These are phyloP conservation scores for Linurgus olivaceus DNA, from an alignment of 2,797 vertebrate genomes.

Conservation along the genomic window DNA sequence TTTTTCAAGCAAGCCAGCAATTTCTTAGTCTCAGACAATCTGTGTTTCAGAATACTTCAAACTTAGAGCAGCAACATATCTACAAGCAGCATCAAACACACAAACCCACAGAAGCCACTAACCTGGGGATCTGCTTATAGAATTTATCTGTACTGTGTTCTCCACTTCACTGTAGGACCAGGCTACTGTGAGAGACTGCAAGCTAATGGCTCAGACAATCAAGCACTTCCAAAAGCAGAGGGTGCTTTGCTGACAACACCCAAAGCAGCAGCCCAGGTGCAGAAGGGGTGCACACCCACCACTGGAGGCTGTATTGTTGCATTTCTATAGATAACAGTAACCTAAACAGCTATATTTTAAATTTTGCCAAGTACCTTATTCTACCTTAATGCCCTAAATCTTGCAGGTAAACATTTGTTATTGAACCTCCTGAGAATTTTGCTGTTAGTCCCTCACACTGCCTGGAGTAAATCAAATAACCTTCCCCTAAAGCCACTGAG, in stretches of 20 bases:
- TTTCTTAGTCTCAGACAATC: not conserved
- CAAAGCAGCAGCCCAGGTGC: too few species aligned
- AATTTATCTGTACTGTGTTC: not conserved
- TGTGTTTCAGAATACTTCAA: not conserved
- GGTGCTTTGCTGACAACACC: not conserved
- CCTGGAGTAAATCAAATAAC: not conserved
- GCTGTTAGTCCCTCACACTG: fast-evolving
- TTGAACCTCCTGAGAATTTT: not conserved
- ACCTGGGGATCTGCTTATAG: not conserved
- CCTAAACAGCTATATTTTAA: not conserved
- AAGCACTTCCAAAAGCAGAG: fast-evolving
- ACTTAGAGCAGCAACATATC: not conserved
- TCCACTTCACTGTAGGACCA: not conserved
- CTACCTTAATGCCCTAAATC: not conserved
- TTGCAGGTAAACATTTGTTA: not conserved
- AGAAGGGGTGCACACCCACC: not conserved
- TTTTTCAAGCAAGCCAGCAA: not conserved
- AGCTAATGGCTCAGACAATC: not conserved
- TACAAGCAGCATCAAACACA: not conserved
- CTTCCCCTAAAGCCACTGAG: fast-evolving
- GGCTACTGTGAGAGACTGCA: not conserved
- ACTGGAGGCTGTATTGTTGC: too few species aligned
- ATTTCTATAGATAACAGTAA: not conserved
- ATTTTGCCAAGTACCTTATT: too few species aligned
- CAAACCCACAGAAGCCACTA: not conserved